Evolutionary conservation across 2,888 invertebrate genomes (phyloP).

Genomic region (Calameuta pallipes): DNA sequence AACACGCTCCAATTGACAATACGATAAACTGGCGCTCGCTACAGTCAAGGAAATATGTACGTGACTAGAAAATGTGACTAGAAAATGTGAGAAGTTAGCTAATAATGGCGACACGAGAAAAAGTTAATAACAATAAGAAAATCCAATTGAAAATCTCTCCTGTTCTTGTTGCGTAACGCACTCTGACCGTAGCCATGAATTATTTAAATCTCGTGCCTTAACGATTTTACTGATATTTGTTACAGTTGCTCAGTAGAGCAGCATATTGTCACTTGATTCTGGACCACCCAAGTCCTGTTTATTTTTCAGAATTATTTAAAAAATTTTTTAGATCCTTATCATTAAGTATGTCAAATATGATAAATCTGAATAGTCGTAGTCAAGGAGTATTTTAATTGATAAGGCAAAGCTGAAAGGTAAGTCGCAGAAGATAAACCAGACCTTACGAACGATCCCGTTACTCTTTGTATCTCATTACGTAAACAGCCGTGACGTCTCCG

Average conservation of each 20-base stretch:
- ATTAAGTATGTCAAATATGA: neutral
- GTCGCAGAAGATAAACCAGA: neutral
- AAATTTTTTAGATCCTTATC: too few relatives aligned
- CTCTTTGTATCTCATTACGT: neutral
- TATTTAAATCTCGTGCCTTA: neutral
- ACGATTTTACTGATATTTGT: neutral
- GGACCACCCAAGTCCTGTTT: too few relatives aligned
- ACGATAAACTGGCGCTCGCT: neutral
- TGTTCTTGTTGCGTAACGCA: slow-evolving; percentile 1
- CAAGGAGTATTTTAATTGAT: neutral
- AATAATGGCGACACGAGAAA: neutral
- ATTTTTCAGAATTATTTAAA: too few relatives aligned
- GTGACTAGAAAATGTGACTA: neutral
- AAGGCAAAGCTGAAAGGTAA: neutral
- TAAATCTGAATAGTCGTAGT: neutral
- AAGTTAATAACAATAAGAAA: neutral
- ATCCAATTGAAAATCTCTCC: neutral
- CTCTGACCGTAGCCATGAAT: slow-evolving; percentile 4
- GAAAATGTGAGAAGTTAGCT: neutral
- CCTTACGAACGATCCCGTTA: neutral
- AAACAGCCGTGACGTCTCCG: neutral
- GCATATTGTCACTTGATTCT: too few relatives aligned
- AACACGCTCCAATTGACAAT: neutral
- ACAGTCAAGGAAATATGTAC: neutral
- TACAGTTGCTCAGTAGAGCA: too few relatives aligned